Evolutionary conservation across 2,113 vertebrate genomes (phyloP).

Genomic region (Burhinus oedicnemus): DNA sequence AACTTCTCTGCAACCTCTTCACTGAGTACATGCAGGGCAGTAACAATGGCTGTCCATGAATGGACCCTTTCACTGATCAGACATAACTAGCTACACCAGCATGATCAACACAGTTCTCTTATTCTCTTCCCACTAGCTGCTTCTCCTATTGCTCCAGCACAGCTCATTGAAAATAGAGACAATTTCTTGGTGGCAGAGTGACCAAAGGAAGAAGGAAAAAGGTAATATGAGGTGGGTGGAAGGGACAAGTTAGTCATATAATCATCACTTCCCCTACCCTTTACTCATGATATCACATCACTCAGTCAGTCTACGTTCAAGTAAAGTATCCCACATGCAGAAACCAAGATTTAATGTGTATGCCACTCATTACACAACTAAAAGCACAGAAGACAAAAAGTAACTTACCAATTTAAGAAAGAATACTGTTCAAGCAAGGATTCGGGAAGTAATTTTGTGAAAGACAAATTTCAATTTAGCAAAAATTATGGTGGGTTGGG

Average conservation of each 20-base stretch:
- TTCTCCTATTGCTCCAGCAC: neutral
- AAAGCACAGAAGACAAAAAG: neutral
- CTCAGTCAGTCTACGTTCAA: neutral
- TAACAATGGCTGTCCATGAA: neutral
- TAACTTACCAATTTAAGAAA: neutral
- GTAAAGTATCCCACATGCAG: neutral
- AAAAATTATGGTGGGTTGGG: neutral
- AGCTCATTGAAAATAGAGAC: neutral
- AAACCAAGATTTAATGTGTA: neutral
- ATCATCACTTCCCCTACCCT: neutral
- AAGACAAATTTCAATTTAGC: neutral
- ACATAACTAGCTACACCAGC: neutral
- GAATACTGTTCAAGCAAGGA: neutral
- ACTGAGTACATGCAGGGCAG: neutral
- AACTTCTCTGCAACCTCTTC: neutral
- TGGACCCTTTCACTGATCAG: neutral
- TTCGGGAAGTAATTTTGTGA: neutral
- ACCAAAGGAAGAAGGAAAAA: neutral
- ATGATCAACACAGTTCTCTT: neutral
- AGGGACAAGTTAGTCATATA: neutral
- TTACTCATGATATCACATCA: neutral
- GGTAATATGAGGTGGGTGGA: neutral
- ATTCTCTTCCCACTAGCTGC: neutral
- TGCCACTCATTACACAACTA: neutral
- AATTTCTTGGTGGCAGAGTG: neutral